Evolutionary conservation across 2,797 vertebrate species (phyloP).

Genomic region (Pelochelys cantorii): DNA sequence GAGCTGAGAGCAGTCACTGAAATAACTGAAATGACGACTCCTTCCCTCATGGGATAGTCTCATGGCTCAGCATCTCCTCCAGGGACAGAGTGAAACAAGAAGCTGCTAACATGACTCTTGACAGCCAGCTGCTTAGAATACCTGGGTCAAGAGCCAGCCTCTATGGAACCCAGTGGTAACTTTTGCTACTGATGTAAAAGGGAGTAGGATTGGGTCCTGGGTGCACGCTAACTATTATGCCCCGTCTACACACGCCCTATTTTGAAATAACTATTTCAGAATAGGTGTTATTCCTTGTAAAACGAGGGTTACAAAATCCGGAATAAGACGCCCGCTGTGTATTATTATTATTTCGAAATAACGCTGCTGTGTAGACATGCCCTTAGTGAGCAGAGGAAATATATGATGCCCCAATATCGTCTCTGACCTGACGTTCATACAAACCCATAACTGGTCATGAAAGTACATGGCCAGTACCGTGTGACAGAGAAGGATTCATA

Average conservation of each 20-base stretch:
- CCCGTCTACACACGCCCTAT: no score
- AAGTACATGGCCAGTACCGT: neutral
- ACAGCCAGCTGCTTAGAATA: neutral
- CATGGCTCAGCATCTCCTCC: neutral
- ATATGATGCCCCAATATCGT: neutral
- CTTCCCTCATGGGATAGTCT: neutral
- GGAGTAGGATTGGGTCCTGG: neutral
- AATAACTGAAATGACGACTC: neutral
- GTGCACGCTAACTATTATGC: no score
- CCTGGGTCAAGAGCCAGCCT: neutral
- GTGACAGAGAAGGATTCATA: neutral
- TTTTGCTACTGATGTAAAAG: neutral
- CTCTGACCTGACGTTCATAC: neutral
- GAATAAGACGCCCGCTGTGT: no score
- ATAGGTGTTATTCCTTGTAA: no score
- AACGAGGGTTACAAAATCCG: no score
- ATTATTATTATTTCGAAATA: no score
- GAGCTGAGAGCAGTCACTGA: neutral
- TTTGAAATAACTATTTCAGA: no score
- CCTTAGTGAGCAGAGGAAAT: neutral
- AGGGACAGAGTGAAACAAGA: neutral
- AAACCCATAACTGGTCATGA: neutral
- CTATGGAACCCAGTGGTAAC: neutral
- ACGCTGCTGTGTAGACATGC: no score
- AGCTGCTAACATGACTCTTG: neutral